phyloP scores from a whole-genome alignment of 2,888 invertebrate species.

The Lissonota sp. region DNA sequence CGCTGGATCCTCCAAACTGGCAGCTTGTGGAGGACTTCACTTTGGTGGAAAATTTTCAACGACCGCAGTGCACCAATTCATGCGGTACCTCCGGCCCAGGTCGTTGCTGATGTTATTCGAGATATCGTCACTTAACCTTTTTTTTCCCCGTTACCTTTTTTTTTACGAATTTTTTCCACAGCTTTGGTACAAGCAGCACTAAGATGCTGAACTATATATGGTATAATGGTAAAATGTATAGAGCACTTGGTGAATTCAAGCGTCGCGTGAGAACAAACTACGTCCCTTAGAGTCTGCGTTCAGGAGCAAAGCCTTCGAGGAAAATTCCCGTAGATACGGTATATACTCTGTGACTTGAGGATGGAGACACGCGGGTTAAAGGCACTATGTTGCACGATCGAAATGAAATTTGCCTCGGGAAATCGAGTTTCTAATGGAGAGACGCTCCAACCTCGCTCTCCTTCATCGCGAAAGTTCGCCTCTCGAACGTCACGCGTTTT shows the following conservation, averaged over 20 bases:
- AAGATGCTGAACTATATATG: too few species aligned
- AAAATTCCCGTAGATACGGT: slow-evolving; percentile 52
- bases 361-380: slow-evolving; percentile 5
- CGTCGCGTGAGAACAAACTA: slow-evolving; percentile 15
- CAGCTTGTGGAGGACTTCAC: slow-evolving; percentile 3
- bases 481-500: slow-evolving; percentile 51
- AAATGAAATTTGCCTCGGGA: slow-evolving; percentile 63
- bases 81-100: too few species aligned
- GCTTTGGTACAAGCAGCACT: too few species aligned
- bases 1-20: slow-evolving; percentile 31
- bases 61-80: slow-evolving; percentile 60
- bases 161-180: too few species aligned
- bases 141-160: too few species aligned
- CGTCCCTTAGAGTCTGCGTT: slow-evolving; percentile 19
- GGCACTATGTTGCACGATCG: slow-evolving; percentile 50
- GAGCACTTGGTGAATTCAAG: neutral
- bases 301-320: slow-evolving; percentile 27
- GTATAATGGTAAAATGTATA: too few species aligned
- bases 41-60: slow-evolving; percentile 48
- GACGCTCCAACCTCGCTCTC: slow-evolving; percentile 17
- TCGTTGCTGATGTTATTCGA: too few species aligned
- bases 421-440: slow-evolving; percentile 66
- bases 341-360: neutral
- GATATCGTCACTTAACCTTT: too few species aligned
- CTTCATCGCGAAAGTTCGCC: too few species aligned